Conservation (phyloP, 2,888 invertebrate genomes). For the Strigamia crassipes region DNA sequence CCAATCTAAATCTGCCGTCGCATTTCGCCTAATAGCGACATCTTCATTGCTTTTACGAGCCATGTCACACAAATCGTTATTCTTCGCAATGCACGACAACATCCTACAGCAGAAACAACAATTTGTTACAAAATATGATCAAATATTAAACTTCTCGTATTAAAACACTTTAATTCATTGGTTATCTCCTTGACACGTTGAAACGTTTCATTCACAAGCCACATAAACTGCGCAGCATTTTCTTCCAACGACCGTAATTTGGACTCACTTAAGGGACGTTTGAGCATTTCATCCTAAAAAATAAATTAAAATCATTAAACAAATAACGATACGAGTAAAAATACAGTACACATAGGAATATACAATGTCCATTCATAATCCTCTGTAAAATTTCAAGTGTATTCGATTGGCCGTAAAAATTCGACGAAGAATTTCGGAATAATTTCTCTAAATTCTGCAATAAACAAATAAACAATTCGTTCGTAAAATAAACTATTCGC, state of each 20-base stretch:
- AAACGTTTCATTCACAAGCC: neutral
- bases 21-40: neutral
- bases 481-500: neutral
- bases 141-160: neutral
- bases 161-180: neutral
- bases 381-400: neutral
- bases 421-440: neutral
- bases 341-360: neutral
- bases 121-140: neutral
- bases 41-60: neutral
- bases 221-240: neutral
- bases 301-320: neutral
- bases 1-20: neutral
- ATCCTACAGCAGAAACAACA: neutral
- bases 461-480: neutral
- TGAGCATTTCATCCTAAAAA: neutral
- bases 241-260: neutral
- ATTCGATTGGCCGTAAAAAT: neutral
- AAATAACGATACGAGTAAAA: neutral
- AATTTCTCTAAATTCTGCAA: slow-evolving; percentile 10
- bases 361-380: slow-evolving; percentile 10
- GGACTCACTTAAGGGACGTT: neutral
- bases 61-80: neutral
- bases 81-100: neutral
- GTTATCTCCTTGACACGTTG: neutral